Base-by-base conservation (phyloP, 2,888 invertebrate genomes). In the Emmelina monodactyla region DNA sequence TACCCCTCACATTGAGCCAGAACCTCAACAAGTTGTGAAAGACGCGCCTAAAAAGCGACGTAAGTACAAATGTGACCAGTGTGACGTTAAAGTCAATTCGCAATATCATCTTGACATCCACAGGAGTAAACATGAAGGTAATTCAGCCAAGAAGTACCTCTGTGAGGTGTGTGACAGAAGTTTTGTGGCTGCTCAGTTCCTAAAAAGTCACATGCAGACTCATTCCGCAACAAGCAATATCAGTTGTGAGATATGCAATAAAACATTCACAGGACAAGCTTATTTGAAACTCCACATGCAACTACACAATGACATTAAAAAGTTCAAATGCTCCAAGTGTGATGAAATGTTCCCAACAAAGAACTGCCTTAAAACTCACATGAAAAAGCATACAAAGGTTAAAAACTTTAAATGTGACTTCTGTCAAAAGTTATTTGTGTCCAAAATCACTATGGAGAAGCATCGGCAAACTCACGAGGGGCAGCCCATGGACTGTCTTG, bases 331-430 rank as follows among this genome's bases (percentile, higher is more conserved):
- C 53, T 63, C 68, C 0, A 79, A 79, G 40, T 79, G 79, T 12
- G 79, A 79, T 22, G 76, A 79, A 36, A 75, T 76, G 73, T 64
- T 79, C 22, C 79, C 76, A 0, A 79, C 79, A 0, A 79, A 79
- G 46, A 79, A 76, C 43, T 79, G 79, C 42, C 49, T 79, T 15
- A 79, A 79, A 55, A 59, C 66, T 2, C 79, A 79, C 46, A 78
- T 79, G 79, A 79, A 79, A 36, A 79, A 79, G 39, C 79, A 79
- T 40, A 70, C 78, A 0, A 79, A 79, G 49, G 75, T 78, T 1
- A 79, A 79, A 61, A 79, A 79, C 44, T 78, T 78, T 39, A 78
- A 78, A 45, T 79, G 79, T 29, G 79, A 79, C 37, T 68, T 61
- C 31, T 79, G 79, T 41, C 64, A 64, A 28, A 79, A 79, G 53